Evolutionary conservation across 2,797 vertebrate species (phyloP), one percentile per base, ranked within the genome.

Genomic region (Myripristis jacobus): DNA sequence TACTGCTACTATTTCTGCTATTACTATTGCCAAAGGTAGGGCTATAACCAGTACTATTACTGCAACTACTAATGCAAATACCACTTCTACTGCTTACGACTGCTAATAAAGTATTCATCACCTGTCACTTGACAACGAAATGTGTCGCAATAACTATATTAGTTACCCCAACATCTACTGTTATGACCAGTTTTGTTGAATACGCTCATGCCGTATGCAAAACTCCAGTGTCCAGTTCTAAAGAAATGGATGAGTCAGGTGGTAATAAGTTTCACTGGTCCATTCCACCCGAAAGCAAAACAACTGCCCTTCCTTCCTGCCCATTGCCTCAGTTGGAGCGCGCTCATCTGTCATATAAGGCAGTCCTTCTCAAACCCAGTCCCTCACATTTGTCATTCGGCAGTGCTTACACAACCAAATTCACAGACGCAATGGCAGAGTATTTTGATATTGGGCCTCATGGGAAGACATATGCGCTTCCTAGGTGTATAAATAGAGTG

Each of bases 401-500:
- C n/a, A 19, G 6, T 34, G n/a, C 57, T 46, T 44, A 55, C 3
- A 46, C 15, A 6, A 48, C 53, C 3, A 19, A 24, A 16, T 15
- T 47, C 16, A 44, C 19, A 57, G 51, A 58, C 1, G 6, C 8
- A 13, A 21, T 24, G 18, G 38, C 19, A 53, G 21, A 16, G 11
- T 22, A 41, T 64, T n/a, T 16, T 12, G 0, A 34, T 43, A 19
- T 29, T 58, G 48, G 9, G 47, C 21, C 53, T 53, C 36, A 61
- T 1, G 34, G 41, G 38, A 31, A 9, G n/a, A 66, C 52, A 34
- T 18, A 16, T 6, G 6, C 1, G 0, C 44, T 9, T 59, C 48
- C 11, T 31, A 25, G 47, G 43, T 4, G 8, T 78, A 60, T 75
- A 66, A 74, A 85, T 69, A 76, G 34, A 63, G 61, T 6, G 12